Percentiles rank a stretch among this genome's conserved stretches.
Evolutionary conservation across 2,797 vertebrate species (phyloP).

Genomic region (Sebastes cheni): DNA sequence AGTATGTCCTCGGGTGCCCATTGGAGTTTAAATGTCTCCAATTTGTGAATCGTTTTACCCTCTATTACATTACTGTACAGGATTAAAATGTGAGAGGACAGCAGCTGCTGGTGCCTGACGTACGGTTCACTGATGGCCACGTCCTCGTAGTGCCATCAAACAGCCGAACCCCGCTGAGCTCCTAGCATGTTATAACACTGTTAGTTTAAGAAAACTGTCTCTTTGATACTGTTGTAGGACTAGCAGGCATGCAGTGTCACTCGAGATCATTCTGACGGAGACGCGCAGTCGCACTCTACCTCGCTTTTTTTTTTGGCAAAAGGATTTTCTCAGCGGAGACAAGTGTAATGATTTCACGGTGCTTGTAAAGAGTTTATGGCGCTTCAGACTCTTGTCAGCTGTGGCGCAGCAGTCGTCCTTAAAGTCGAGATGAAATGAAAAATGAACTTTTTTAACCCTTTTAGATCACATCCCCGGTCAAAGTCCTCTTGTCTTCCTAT

Average conservation of each 20-base stretch:
- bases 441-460: rapidly evolving
- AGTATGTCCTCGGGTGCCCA: background rate
- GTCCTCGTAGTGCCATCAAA: background rate
- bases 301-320: background rate
- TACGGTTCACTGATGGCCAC: background rate
- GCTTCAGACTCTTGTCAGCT: background rate
- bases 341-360: constrained; percentile 23
- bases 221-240: background rate
- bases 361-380: constrained; percentile 24
- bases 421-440: background rate
- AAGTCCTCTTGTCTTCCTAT: too few species aligned
- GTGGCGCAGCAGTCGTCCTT: background rate
- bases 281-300: background rate
- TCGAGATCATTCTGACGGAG: too few species aligned
- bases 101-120: background rate
- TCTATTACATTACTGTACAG: background rate
- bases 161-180: background rate
- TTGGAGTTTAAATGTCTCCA: background rate
- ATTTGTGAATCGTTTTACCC: background rate
- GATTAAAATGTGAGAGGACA: background rate
- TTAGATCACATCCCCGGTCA: background rate
- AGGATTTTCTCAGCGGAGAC: constrained; percentile 8
- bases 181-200: background rate
- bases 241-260: background rate
- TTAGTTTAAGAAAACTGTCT: background rate